Percentiles rank a stretch among this genome's conserved stretches.
Evolutionary conservation across 2,797 vertebrate genomes (phyloP).

Genomic region (Liparis tanakae): DNA sequence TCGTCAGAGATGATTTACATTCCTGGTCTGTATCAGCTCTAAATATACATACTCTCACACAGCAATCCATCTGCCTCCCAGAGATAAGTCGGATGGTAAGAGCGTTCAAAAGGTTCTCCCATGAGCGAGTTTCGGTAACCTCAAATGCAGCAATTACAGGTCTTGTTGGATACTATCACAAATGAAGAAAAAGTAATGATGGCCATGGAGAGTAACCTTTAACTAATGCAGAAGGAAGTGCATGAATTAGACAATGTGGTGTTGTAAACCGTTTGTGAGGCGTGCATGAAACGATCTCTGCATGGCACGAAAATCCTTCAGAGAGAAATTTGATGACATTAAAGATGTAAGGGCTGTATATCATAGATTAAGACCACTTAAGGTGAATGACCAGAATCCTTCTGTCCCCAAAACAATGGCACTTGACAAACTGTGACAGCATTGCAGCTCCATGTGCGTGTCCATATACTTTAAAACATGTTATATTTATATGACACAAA

Average conservation of each 20-base stretch:
- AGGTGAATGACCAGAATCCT: constrained; percentile 47
- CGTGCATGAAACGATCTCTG: constrained; percentile 14
- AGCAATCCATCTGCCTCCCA: constrained; percentile 63
- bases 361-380: constrained; percentile 19
- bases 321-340: constrained; percentile 21
- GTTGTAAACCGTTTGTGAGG: constrained; percentile 35
- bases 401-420: constrained; percentile 40
- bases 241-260: constrained; percentile 21
- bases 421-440: constrained; percentile 33
- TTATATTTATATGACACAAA: constrained; percentile 6
- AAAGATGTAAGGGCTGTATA: constrained; percentile 20
- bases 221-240: constrained; percentile 14
- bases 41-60: constrained; percentile 63
- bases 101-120: constrained; percentile 53
- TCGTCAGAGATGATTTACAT: constrained; percentile 58
- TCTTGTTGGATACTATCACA: constrained; percentile 33
- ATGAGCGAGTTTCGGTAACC: constrained; percentile 44
- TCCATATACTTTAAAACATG: neutral
- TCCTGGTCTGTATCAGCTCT: constrained; percentile 54
- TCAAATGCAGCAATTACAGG: constrained; percentile 40
- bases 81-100: constrained; percentile 61
- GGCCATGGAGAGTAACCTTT: constrained; percentile 8
- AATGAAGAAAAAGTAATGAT: constrained; percentile 25
- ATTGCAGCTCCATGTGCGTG: constrained; percentile 5
- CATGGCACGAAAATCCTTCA: constrained; percentile 31